A percentile compares a stretch with the other conserved stretches of the same genome.
Evolutionary conservation across 2,113 vertebrate genomes (phyloP).

Genomic region (Patagioenas fasciata): DNA sequence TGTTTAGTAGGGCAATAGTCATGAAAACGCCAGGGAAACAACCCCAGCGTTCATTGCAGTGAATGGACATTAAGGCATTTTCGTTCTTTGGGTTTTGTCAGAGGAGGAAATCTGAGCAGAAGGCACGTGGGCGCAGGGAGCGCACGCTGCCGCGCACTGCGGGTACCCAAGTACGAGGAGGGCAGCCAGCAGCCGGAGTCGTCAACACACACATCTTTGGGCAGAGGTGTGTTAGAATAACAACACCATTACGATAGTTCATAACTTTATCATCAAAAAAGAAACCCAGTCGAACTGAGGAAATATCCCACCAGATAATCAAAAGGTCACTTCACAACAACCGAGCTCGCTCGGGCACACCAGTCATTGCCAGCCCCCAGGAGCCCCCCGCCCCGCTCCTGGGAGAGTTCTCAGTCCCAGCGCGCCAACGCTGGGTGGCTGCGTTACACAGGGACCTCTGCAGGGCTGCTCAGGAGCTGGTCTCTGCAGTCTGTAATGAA

Average conservation of each 20-base stretch:
- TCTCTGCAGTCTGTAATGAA: constrained; percentile 32
- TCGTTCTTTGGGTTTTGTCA: background rate
- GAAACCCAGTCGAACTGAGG: background rate
- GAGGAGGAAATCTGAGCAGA: background rate
- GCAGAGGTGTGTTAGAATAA: background rate
- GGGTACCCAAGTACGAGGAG: background rate
- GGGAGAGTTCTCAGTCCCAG: constrained; percentile 41
- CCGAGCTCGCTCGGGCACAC: background rate
- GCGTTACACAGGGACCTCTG: constrained; percentile 58
- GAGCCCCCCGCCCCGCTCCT: constrained; percentile 4
- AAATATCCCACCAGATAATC: constrained; percentile 46
- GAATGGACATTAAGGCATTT: background rate
- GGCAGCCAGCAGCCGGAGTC: background rate
- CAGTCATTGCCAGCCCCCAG: constrained; percentile 14
- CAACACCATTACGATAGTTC: background rate
- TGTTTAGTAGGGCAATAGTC: background rate
- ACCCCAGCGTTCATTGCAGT: background rate
- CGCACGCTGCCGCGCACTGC: fast-evolving
- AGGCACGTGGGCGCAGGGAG: fast-evolving
- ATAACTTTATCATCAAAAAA: background rate
- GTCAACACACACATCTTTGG: background rate
- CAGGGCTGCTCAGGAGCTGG: constrained; percentile 27
- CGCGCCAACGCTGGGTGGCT: constrained; percentile 18
- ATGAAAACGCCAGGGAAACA: background rate
- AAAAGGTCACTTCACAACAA: constrained; percentile 66